Evolutionary conservation across 2,797 vertebrate genomes (phyloP).

Genomic region (Oophaga sylvatica): DNA sequence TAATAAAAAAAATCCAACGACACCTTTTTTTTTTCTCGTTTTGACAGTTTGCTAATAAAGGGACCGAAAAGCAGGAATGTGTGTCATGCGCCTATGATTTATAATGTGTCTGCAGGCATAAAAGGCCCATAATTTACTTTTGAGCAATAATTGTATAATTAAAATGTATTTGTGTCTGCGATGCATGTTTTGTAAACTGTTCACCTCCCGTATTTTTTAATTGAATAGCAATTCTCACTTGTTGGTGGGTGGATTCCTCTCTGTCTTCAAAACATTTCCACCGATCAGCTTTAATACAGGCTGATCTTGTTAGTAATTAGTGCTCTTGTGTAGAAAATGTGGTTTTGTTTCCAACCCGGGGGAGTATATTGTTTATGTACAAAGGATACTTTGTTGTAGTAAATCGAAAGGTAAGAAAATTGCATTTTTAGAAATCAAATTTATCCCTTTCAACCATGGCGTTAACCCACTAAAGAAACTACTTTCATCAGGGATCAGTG

Average conservation of each 20-base stretch:
- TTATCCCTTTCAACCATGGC: slow-evolving; percentile 3
- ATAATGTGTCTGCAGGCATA: slow-evolving; percentile 57
- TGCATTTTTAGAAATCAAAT: slow-evolving; percentile 4
- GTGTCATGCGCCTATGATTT: slow-evolving; percentile 54
- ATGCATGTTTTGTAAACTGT: slow-evolving; percentile 58
- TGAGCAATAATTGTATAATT: slow-evolving; percentile 61
- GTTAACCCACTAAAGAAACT: not conserved
- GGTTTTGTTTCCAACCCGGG: slow-evolving; percentile 41
- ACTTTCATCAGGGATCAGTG: no score
- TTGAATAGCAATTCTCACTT: slow-evolving; percentile 54
- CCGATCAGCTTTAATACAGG: slow-evolving; percentile 48
- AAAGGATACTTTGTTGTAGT: slow-evolving; percentile 53
- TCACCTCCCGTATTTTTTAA: slow-evolving; percentile 61
- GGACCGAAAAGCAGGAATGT: slow-evolving; percentile 51
- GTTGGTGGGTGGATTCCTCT: slow-evolving; percentile 50
- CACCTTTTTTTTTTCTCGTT: slow-evolving; percentile 48
- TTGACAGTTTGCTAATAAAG: slow-evolving; percentile 57
- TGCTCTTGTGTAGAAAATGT: slow-evolving; percentile 57
- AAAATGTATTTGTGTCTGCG: slow-evolving; percentile 61
- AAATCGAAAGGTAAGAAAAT: slow-evolving; percentile 39
- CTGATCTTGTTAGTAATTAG: slow-evolving; percentile 58
- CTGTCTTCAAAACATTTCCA: slow-evolving; percentile 42
- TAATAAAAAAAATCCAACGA: not conserved
- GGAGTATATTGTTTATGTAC: slow-evolving; percentile 53
- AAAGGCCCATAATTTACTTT: slow-evolving; percentile 56